Evolutionary conservation across 2,797 vertebrate species (phyloP).

Genomic region (Oryzias dopingdopingensis): DNA sequence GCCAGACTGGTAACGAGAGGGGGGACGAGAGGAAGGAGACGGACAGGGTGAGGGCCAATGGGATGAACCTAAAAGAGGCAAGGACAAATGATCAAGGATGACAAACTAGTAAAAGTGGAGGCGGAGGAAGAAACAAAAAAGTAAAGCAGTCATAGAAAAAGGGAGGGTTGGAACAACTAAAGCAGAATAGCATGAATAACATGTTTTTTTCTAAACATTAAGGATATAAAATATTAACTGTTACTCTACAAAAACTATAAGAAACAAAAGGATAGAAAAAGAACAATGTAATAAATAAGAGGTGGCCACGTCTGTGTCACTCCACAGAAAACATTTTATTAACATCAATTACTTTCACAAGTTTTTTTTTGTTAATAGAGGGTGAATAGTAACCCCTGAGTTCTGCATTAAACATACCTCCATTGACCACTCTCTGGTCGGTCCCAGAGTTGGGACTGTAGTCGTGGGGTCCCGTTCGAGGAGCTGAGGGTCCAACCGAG

Average conservation of each 20-base stretch:
- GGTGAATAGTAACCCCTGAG: neutral
- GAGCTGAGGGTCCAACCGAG: constrained; percentile 82
- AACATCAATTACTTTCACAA: too few relatives aligned
- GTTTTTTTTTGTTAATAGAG: too few relatives aligned
- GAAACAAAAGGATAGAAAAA: neutral
- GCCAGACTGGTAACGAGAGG: constrained; percentile 99
- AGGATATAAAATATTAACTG: too few relatives aligned
- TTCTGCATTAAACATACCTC: constrained; percentile 80
- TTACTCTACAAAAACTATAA: constrained; percentile 2
- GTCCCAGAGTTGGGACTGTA: constrained; percentile 88
- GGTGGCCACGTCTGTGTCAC: too few relatives aligned
- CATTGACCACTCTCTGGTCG: constrained; percentile 97
- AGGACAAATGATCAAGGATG: constrained; percentile 92
- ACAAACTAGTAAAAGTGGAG: constrained; percentile 76
- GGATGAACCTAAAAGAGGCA: constrained; percentile 79
- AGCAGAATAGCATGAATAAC: neutral
- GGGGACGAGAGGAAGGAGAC: constrained; percentile 99
- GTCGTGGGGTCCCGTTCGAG: constrained; percentile 90
- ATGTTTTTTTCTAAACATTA: constrained; percentile 2
- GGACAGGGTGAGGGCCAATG: constrained; percentile 99
- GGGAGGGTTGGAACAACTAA: constrained; percentile 3
- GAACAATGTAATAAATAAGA: neutral
- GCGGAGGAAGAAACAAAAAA: constrained; percentile 63
- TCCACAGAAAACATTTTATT: too few relatives aligned
- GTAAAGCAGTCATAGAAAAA: constrained; percentile 47